Base-by-base conservation (phyloP, 1,140 invertebrate species). In the Drosophila micromelanica region DNA sequence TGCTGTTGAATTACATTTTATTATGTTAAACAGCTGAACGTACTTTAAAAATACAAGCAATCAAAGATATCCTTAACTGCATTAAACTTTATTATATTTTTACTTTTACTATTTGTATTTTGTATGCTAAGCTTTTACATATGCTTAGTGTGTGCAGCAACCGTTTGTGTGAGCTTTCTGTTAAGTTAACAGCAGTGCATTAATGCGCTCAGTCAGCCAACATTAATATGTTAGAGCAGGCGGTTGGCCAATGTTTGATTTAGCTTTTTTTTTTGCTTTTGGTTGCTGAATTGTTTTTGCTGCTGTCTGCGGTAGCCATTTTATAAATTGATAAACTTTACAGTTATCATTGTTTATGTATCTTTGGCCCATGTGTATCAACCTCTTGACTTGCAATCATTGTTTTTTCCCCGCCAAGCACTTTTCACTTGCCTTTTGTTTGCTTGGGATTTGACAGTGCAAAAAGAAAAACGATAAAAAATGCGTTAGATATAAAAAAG, bases 301-400 rank as follows among this genome's bases (percentile, higher is more conserved):
- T n/a, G 23, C 3, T 23, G 17, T 46, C 23, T 42, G 69, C 56
- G 52, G 54, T 65, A 59, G 81, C 75, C 82, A 87, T 87, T 87
- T 87, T 80, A 74, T 70, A 87, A 87, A 87, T 87, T 87, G 84
- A 89, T 89, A 87, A 87, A 87, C 84, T 87, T 79, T 84, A 60
- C 65, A 82, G 82, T 89, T 87, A 87, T 87, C 82, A 87, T 76
- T 87, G 82, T 73, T 82, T 87, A 87, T 87, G 79, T 89, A 89
- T 87, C 82, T 86, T 87, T 62, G 45, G 51, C 40, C 63, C 67
- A 62, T 59, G 49, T 67, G 61, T 48, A 55, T 62, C 55, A 46
- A 57, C 55, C 73, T 74, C 57, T 78, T 77, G 72, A 77, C 81
- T 63, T 69, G 69, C 78, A 72, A 49, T 81, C 64, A 82, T 76